Evolutionary conservation across 2,797 vertebrate genomes (phyloP), one percentile per base, ranked within the genome.

Genomic region (Pseudotriccus pelzelni): DNA sequence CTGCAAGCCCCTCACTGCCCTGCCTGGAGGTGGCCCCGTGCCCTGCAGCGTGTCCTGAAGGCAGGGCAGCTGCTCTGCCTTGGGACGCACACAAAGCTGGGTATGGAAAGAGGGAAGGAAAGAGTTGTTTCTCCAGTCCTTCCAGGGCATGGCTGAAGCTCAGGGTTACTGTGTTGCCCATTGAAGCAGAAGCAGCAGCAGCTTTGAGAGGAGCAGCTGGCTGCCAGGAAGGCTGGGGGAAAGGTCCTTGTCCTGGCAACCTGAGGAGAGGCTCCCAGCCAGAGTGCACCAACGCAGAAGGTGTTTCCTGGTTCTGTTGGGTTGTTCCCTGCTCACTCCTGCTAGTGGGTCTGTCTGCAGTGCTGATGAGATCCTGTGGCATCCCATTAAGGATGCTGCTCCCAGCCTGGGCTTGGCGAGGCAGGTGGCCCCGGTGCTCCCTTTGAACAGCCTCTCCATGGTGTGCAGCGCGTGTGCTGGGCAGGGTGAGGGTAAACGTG

Each of bases 371-470:
- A 28, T 5, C 34, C 13, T 27, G 1, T 68, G 30, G 11, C 14
- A 16, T 22, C 41, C 34, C 0, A 0, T 0, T 41, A 14, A 25
- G 36, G 73, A 73, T 73, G 81, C 53, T 73, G 30, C n/a, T 62
- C n/a, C 37, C 12, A 1, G 2, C 21, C 7, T 6, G 46, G 39
- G 7, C 39, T 55, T 2, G 19, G 76, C 4, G 19, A 27, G 22
- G 20, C 1, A 1, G 6, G 28, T 58, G 36, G 0, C 27, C 53
- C 24, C 0, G 0, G 1, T 10, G 4, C 25, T 58, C 1, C 10
- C 8, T 6, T 23, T 5, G 9, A 59, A 7, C 34, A 44, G 69
- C 10, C 8, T 28, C 19, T 28, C 19, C 1, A 2, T 0, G 0
- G 66, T 80, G 17, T 59, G n/a, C 1, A 1, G 14, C 27, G 10